Evolutionary conservation across 2,797 vertebrate genomes (phyloP), one percentile per base, ranked within the genome.

Genomic region (Eidolon dupreanum): DNA sequence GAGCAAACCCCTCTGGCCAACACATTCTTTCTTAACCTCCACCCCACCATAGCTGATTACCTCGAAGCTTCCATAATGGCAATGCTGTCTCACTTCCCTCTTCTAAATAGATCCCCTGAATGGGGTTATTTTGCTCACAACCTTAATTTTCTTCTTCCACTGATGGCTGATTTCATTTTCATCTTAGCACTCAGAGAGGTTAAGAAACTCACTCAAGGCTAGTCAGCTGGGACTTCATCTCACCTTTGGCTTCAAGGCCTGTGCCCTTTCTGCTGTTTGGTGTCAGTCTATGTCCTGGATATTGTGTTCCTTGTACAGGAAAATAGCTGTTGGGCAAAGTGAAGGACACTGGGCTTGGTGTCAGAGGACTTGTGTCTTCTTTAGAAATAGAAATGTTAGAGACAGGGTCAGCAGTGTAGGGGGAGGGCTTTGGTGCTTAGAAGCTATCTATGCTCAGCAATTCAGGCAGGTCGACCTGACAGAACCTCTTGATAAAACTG

Each of bases 121-220:
- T 68, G 59, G 31, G 36, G 13, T 61, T 51, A 41, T 9, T 94
- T 79, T 75, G 59, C 61, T 36, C 66, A 66, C 20, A 24, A 43
- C 20, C 31, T 81, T 88, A 65, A 41, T 90, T 88, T 84, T 63
- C 66, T 33, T 90, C 77, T 43, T 31, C 63, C 5, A 31, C 33
- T 43, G 65, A 88, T 71, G 19, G 38, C 57, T 66, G 71, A 78
- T 94, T 61, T 88, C 22, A 83, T 94, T 96, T 82, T 94, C 31
- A 31, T 70, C 70, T 63, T 63, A 88, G 61, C 36, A 55, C 31
- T 63, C 55, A 49, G 70, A 68, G 16, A 88, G 31, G 63, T 83
- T 84, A 63, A 92, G 49, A 83, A 55, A 84, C 38, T 92, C 41
- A 28, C 93, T 33, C 68, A 70, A 46, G 63, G 55, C 66, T 75